Conservation (phyloP, 1,140 invertebrate genomes). For the Heterodera schachtii region DNA sequence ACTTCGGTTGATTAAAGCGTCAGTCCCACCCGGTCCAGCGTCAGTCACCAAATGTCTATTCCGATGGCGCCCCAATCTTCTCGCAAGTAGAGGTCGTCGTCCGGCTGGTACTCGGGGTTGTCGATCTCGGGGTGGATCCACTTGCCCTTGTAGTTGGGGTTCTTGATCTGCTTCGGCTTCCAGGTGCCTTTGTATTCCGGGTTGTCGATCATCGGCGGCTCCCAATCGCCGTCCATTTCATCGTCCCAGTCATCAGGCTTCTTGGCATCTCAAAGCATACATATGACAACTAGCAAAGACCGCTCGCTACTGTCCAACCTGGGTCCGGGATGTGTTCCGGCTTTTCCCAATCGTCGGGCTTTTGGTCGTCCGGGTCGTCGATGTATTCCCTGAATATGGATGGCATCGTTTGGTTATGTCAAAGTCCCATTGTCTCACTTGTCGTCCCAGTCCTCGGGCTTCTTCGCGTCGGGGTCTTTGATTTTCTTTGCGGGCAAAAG, state of each 20-base stretch:
- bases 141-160: constrained; percentile 89
- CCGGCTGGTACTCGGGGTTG: constrained; percentile 93
- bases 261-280: constrained; percentile 74
- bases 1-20: not conserved
- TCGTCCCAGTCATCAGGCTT: constrained; percentile 99
- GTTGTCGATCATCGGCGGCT: constrained; percentile 81
- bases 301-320: constrained; percentile 60
- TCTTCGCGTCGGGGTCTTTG: constrained; percentile 89
- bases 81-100: constrained; percentile 79
- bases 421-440: constrained; percentile 16
- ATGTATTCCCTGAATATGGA: constrained; percentile 76
- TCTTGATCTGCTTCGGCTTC: constrained; percentile 88
- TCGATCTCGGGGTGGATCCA: constrained; percentile 99
- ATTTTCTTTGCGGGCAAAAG: constrained; percentile 93
- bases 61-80: constrained; percentile 88
- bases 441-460: constrained; percentile 80
- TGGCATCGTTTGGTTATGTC: not conserved
- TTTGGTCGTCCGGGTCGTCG: constrained; percentile 89
- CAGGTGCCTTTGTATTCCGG: constrained; percentile 80
- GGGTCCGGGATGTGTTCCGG: constrained; percentile 97
- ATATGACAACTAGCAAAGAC: not conserved
- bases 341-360: constrained; percentile 84
- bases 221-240: constrained; percentile 72
- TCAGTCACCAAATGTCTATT: constrained; percentile 84
- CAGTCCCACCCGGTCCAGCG: constrained; percentile 61